Evolutionary conservation across 2,888 invertebrate genomes (phyloP), one percentile per base, ranked within the genome.

Genomic region (Ditula angustiorana): DNA sequence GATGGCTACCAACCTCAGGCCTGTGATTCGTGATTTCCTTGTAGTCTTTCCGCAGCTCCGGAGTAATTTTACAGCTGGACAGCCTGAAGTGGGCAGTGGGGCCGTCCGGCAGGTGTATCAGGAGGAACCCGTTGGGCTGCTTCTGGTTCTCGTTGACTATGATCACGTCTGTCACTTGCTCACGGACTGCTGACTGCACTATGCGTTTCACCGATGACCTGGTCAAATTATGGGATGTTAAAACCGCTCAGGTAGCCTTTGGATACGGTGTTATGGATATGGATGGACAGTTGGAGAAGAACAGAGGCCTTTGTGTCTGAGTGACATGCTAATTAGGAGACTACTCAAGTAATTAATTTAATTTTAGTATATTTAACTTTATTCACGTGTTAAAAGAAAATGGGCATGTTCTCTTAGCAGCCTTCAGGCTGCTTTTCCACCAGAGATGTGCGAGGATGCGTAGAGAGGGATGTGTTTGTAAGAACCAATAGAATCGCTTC

Each of bases 81-180:
- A 99, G 85, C 82, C 97, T 96, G 85, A 99, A 99, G 86, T 98
- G 97, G 13, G 99, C 98, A 0, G 99, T 99, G 0, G 99, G 99
- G 0, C 99, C 99, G 72, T 97, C 95, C 0, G 99, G 99, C 67
- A 99, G 92, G 90, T 99, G 99, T 68, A 98, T 96, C 2, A 99
- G 93, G 16, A 99, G 92, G 82, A 99, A 93, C 2, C 98, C 99
- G 90, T 99, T 98, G 0, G 99, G 99, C 80, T 96, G 95, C 74
- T 97, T 96, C 73, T 96, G 95, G 87, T 99, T 97, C 86, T 99
- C 99, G 87, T 99, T 99, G 2, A 99, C 93, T n/a, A 99, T 94
- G 19, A 99, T 90, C 16, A 99, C 94, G 85, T 99, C 99, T 0
- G 98, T 98, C 74, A 95, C 97, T 16, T 95, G 95, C 76, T 95